Evolutionary conservation across 2,888 invertebrate genomes (phyloP).

Genomic region (Leptogaster cylindrica): DNA sequence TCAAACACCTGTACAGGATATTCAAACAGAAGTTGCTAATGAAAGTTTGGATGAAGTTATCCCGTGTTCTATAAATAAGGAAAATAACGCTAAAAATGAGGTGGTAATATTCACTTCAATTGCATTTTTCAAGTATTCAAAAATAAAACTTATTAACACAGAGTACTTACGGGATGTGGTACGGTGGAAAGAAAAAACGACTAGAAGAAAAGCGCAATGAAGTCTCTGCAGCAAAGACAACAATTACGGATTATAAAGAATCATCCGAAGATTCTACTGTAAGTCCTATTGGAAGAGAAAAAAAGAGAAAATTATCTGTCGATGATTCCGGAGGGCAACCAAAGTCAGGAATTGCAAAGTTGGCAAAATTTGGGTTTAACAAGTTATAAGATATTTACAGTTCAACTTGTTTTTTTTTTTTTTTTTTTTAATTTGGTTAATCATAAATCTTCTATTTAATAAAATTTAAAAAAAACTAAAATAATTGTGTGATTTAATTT

Average conservation of each 20-base stretch:
- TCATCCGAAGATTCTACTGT: slow-evolving; percentile 53
- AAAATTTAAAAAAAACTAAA: too few relatives aligned
- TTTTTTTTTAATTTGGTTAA: too few relatives aligned
- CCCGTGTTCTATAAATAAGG: slow-evolving; percentile 45
- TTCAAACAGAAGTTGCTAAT: not conserved
- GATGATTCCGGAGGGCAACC: slow-evolving; percentile 49
- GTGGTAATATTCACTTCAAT: slow-evolving; percentile 41
- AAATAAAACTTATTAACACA: slow-evolving; percentile 50
- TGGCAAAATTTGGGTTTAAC: slow-evolving; percentile 60
- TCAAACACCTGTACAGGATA: slow-evolving; percentile 12
- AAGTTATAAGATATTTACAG: slow-evolving; percentile 42
- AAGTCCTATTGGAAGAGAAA: too few relatives aligned
- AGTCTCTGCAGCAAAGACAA: slow-evolving; percentile 63
- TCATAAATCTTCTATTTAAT: too few relatives aligned
- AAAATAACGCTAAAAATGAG: slow-evolving; percentile 48
- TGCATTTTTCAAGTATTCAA: not conserved
- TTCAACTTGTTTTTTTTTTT: too few relatives aligned
- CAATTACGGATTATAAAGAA: slow-evolving; percentile 57
- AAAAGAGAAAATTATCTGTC: slow-evolving; percentile 62
- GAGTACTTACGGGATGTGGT: slow-evolving; percentile 68
- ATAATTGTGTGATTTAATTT: too few relatives aligned
- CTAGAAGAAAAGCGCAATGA: slow-evolving; percentile 67
- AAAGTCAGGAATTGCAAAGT: slow-evolving; percentile 52
- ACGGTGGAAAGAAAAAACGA: slow-evolving; percentile 65
- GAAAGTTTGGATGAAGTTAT: slow-evolving; percentile 42